A percentile compares a stretch with the other conserved stretches of the same genome.
These are phyloP conservation scores for Platyura marginata DNA, from an alignment of 1,140 invertebrate species.

Conservation along the genomic window DNA sequence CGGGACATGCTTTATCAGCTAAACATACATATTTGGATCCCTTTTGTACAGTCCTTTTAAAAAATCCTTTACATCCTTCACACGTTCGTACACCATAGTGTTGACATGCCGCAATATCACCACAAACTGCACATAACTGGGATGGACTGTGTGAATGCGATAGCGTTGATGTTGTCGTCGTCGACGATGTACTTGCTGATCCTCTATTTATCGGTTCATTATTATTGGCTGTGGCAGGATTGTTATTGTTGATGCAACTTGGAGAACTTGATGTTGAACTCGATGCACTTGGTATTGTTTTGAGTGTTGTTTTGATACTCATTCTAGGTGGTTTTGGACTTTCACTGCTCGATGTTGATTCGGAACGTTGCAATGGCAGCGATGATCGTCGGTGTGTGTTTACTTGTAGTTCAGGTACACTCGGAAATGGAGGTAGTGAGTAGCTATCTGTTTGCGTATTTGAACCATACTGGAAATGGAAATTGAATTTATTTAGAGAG, in stretches of 20 bases:
- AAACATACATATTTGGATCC: constrained; percentile 97
- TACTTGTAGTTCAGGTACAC: constrained; percentile 34
- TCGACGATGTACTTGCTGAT: constrained; percentile 4
- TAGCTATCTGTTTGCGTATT: constrained; percentile 32
- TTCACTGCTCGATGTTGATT: constrained; percentile 49
- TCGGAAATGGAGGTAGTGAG: constrained; percentile 39
- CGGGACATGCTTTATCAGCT: constrained; percentile 92
- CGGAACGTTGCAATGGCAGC: constrained; percentile 51
- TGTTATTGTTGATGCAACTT: constrained; percentile 18
- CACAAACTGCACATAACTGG: constrained; percentile 93
- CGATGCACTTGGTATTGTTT: constrained; percentile 32
- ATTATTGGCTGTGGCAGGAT: not conserved
- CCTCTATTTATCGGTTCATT: constrained; percentile 3
- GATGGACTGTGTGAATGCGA: constrained; percentile 42
- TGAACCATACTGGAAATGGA: constrained; percentile 10
- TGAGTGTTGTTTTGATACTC: constrained; percentile 9
- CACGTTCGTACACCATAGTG: constrained; percentile 96
- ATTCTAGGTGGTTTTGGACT: constrained; percentile 39
- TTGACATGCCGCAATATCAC: constrained; percentile 94
- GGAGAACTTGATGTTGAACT: constrained; percentile 46
- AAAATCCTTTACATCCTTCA: constrained; percentile 95
- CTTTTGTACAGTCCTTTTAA: constrained; percentile 95
- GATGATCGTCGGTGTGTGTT: constrained; percentile 46
- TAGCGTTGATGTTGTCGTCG: constrained; percentile 17
- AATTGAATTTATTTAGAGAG: constrained; percentile 2